phyloP scores from a whole-genome alignment of 2,888 invertebrate genomes.

The Parnassius apollo region DNA sequence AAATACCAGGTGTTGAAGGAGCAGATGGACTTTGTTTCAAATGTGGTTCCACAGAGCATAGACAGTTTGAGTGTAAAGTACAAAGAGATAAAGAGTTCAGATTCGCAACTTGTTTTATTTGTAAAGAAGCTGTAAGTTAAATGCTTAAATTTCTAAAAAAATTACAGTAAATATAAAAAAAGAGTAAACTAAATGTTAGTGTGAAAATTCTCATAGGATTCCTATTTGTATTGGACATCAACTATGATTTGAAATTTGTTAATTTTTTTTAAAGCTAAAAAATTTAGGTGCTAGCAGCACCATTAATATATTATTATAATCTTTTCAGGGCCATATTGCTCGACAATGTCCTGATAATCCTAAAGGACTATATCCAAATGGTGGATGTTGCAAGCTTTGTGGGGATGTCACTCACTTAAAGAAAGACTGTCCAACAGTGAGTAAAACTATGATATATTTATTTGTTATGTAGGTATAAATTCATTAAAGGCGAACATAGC shows the following conservation, averaged over 20 bases:
- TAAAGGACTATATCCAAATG: constrained; percentile 92
- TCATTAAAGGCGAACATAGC: too few relatives aligned
- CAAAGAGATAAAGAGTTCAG: constrained; percentile 84
- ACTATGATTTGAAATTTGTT: too few relatives aligned
- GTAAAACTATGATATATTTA: constrained; percentile 34
- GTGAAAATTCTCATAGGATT: too few relatives aligned
- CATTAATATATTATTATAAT: not conserved
- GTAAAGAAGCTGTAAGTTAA: constrained; percentile 84
- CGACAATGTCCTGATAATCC: constrained; percentile 94
- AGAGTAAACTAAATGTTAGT: too few relatives aligned
- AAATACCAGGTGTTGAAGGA: constrained; percentile 68
- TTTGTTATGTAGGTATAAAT: too few relatives aligned
- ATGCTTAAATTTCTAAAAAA: constrained; percentile 5
- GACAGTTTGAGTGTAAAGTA: constrained; percentile 87
- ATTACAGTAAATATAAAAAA: not conserved
- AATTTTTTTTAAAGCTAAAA: too few relatives aligned
- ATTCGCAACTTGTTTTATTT: constrained; percentile 94
- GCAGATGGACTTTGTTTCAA: constrained; percentile 90
- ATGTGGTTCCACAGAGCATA: constrained; percentile 94
- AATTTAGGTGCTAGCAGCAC: not conserved
- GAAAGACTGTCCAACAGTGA: constrained; percentile 87
- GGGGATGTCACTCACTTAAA: constrained; percentile 92
- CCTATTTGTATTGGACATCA: too few relatives aligned
- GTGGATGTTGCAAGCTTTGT: constrained; percentile 90
- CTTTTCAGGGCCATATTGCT: constrained; percentile 88